Percentiles rank a stretch among this genome's conserved stretches.
phyloP scores from a whole-genome alignment of 2,797 vertebrate species.

The Coracias cyanogaster region DNA sequence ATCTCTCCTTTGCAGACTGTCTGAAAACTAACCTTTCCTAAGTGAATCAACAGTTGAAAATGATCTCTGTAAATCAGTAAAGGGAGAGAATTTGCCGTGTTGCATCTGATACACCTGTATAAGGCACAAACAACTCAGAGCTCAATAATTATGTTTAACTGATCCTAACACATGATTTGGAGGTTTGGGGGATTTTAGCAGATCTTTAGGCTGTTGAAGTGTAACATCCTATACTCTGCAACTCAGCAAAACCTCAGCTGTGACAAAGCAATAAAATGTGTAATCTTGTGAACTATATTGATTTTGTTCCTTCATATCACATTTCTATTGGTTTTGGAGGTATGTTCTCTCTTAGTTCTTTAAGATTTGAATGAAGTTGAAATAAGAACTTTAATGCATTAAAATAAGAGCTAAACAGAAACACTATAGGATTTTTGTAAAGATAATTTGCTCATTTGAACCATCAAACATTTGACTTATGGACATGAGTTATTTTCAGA shows the following conservation, averaged over 20 bases:
- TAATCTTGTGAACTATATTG: not conserved
- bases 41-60: slow-evolving; percentile 39
- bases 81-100: not conserved
- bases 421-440: not conserved
- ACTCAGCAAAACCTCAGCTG: not conserved
- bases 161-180: not conserved
- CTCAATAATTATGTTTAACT: not conserved
- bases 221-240: not conserved
- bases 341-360: not conserved
- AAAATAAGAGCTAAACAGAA: not conserved
- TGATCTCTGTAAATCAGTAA: slow-evolving; percentile 36
- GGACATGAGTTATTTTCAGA: not conserved
- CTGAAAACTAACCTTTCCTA: slow-evolving; percentile 10
- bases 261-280: not conserved
- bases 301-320: not conserved
- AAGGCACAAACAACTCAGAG: not conserved
- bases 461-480: not conserved
- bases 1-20: slow-evolving; percentile 46
- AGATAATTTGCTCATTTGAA: not conserved
- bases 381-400: not conserved
- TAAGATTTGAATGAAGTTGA: not conserved
- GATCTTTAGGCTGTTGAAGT: not conserved
- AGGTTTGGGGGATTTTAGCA: not conserved
- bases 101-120: not conserved
- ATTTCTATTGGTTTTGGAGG: not conserved